These are phyloP conservation scores for Branchinecta sandiegonensis DNA, from an alignment of 2,888 invertebrate genomes.

Conservation along the genomic window DNA sequence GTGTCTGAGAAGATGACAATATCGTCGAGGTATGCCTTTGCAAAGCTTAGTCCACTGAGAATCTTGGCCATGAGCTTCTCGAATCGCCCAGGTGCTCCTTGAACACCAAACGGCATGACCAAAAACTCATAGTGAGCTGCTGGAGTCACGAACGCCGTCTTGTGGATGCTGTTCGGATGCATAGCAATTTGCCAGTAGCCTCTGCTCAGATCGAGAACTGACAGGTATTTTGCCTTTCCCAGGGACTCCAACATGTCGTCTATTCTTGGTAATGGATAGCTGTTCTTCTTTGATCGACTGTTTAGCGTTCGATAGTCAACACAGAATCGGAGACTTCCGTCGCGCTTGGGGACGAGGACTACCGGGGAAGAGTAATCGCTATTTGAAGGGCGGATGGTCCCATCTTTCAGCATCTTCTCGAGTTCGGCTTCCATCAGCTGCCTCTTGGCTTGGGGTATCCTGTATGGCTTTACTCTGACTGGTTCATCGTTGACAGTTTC, in stretches of 20 bases:
- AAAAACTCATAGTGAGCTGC: slow-evolving; percentile 27
- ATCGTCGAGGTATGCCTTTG: slow-evolving; percentile 18
- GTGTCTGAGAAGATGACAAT: slow-evolving; percentile 17
- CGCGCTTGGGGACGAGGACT: not conserved
- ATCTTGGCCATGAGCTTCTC: slow-evolving; percentile 19
- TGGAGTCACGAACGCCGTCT: slow-evolving; percentile 28
- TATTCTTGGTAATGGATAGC: slow-evolving; percentile 27
- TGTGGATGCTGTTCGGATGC: slow-evolving; percentile 25
- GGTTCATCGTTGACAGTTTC: not conserved
- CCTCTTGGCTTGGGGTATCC: no score
- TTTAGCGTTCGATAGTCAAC: slow-evolving; percentile 27
- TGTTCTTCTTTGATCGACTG: slow-evolving; percentile 27
- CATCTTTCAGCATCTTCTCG: no score
- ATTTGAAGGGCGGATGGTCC: slow-evolving; percentile 19
- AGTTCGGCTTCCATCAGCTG: no score
- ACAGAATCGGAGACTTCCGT: not conserved
- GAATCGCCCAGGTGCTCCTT: slow-evolving; percentile 24
- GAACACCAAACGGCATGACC: slow-evolving; percentile 25
- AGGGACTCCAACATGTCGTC: slow-evolving; percentile 27
- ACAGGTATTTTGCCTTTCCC: slow-evolving; percentile 25
- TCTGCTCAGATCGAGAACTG: slow-evolving; percentile 25
- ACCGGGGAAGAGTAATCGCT: not conserved
- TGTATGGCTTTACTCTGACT: not conserved
- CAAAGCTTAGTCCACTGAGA: not conserved
- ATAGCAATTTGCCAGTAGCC: slow-evolving; percentile 29